Conservation (phyloP, 2,797 vertebrate genomes). For the Capromys pilorides region DNA sequence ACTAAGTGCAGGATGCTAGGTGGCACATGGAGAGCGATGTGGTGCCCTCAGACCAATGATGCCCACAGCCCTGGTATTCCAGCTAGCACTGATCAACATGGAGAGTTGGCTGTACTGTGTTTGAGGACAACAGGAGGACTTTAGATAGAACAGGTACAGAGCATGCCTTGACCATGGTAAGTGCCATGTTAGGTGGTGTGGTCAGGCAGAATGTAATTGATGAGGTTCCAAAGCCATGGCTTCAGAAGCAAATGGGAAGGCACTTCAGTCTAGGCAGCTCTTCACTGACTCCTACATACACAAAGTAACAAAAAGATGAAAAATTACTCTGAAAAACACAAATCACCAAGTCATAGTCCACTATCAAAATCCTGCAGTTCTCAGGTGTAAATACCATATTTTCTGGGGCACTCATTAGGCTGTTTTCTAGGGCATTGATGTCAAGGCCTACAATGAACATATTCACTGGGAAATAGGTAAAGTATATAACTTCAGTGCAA, state of each 20-base stretch:
- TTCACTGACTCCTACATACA: neutral
- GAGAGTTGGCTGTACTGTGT: neutral
- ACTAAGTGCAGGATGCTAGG: neutral
- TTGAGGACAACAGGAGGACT: neutral
- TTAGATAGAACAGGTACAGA: neutral
- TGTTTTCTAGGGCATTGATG: neutral
- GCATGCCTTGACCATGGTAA: neutral
- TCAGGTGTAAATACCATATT: neutral
- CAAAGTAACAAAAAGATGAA: slow-evolving; percentile 17
- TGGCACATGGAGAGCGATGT: neutral
- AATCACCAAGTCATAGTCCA: neutral
- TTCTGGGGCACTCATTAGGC: neutral
- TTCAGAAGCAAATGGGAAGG: neutral
- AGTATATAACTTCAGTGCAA: neutral
- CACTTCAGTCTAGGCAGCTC: neutral
- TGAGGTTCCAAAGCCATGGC: neutral
- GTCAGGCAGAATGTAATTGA: neutral
- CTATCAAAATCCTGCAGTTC: neutral
- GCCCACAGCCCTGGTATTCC: neutral
- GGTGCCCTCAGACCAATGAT: neutral
- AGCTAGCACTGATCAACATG: neutral
- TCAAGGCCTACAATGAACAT: neutral
- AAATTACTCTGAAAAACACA: slow-evolving; percentile 36
- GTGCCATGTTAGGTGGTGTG: neutral
- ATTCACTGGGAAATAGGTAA: neutral